These are phyloP conservation scores for Chaetura pelagica DNA, from an alignment of 2,113 vertebrate genomes.

Conservation along the genomic window DNA sequence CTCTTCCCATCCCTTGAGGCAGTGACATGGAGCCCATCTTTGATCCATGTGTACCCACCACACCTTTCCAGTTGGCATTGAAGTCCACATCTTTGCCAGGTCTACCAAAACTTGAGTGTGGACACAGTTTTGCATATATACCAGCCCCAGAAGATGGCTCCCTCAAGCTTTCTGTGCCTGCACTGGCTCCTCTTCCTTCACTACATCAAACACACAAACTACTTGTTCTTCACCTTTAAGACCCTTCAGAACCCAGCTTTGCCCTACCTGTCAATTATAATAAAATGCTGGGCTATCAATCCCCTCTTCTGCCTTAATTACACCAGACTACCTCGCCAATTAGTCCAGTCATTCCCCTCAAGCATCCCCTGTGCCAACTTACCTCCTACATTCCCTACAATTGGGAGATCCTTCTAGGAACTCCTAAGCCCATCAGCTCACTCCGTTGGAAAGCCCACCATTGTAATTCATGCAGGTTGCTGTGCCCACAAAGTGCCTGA, in stretches of 20 bases:
- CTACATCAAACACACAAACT: not conserved
- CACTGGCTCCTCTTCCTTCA: not conserved
- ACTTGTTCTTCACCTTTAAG: not conserved
- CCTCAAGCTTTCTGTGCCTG: accelerated
- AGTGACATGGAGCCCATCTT: not conserved
- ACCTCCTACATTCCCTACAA: accelerated
- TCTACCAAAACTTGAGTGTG: not conserved
- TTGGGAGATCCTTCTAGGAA: not conserved
- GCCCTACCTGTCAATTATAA: not conserved
- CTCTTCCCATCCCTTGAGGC: not conserved
- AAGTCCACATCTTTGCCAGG: not conserved
- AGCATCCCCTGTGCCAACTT: not conserved
- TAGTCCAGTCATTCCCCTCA: not conserved
- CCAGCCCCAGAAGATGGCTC: not conserved
- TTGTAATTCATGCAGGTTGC: accelerated
- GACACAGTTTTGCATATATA: accelerated
- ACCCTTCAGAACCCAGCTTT: not conserved
- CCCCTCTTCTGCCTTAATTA: not conserved
- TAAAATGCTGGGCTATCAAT: not conserved
- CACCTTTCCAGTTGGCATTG: no score
- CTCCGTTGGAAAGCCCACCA: not conserved
- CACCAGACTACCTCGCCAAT: not conserved
- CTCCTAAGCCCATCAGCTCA: not conserved
- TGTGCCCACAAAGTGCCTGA: not conserved
- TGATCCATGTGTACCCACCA: no score